These are phyloP conservation scores for Meriones unguiculatus DNA, from an alignment of 2,113 vertebrate genomes.

Conservation along the genomic window DNA sequence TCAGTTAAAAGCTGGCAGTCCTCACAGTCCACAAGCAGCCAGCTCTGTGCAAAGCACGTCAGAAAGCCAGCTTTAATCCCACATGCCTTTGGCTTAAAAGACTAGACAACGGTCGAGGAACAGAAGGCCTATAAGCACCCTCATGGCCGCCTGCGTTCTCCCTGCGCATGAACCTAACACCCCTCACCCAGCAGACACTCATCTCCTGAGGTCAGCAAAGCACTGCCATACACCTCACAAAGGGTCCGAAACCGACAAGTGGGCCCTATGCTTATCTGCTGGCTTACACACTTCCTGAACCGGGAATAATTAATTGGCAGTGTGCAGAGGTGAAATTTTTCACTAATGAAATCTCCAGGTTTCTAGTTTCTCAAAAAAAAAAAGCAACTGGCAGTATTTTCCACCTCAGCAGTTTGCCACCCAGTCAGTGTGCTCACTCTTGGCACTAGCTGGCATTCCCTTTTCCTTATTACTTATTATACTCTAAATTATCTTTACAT, in stretches of 20 bases:
- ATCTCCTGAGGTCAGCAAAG: background rate
- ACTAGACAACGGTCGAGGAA: background rate
- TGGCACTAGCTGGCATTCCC: background rate
- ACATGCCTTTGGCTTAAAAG: background rate
- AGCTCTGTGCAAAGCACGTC: background rate
- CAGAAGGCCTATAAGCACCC: background rate
- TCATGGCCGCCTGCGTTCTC: background rate
- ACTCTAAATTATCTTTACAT: background rate
- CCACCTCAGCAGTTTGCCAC: background rate
- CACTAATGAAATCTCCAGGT: slow-evolving; percentile 14
- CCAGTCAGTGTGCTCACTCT: background rate
- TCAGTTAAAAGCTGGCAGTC: background rate
- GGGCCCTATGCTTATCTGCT: background rate
- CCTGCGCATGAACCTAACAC: background rate
- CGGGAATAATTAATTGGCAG: background rate
- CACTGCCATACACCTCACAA: background rate
- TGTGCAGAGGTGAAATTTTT: slow-evolving; percentile 1
- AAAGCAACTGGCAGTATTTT: background rate
- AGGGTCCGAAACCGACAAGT: background rate
- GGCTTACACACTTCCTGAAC: background rate
- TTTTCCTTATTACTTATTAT: background rate
- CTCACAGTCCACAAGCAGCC: background rate
- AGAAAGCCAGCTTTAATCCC: background rate
- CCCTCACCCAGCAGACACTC: background rate
- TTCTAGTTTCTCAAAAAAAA: slow-evolving; percentile 13